Base-by-base conservation (phyloP, 2,113 vertebrate genomes). In the Centropus bengalensis region DNA sequence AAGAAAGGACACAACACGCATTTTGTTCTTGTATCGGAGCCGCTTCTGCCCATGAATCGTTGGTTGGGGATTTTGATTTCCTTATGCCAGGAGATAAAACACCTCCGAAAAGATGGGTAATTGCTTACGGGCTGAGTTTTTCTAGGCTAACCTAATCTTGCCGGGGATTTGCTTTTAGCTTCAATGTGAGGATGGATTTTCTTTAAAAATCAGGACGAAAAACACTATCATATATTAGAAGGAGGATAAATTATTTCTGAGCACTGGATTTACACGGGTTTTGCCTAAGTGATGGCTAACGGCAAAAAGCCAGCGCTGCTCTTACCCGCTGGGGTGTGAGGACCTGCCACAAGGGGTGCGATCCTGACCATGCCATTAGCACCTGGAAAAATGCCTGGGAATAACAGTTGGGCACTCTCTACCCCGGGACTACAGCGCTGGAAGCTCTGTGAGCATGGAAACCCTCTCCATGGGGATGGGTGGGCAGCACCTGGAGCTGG, bases 121-220 rank as follows among this genome's bases (percentile, higher is more conserved):
- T 90, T 96, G 92, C 93, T 80, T 82, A 59, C 22, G 55, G 68
- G 76, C 82, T 58, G 85, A 76, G 85, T 86, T 95, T 94, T 92
- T 93, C 88, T 86, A 91, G 95, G 95, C 86, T 91, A 95, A 86
- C 64, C 82, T 95, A 73, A 94, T 91, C 95, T 88, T 94, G 80
- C 73, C 4, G 0, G 80, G 88, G 96, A 94, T 95, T 95, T 94
- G 93, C 67, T 85, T 76, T 88, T 52, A 90, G 76, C 71, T 42
- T 18, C 30, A 30, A 8, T 21, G 76, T 36, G 78, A 86, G 82
- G 79, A 77, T 36, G 80, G 92, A 93, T 94, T 84, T 93, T 75
- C 69, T 70, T 68, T 66, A 81, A 87, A 54, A 54, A 86, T 68
- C 49, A 11, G 86, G 63, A 75, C 70, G 86, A 68, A 88, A 93